A percentile compares a stretch with the other conserved stretches of the same genome.
Conservation (phyloP, 2,888 invertebrate species). For the Endomychus coccineus region DNA sequence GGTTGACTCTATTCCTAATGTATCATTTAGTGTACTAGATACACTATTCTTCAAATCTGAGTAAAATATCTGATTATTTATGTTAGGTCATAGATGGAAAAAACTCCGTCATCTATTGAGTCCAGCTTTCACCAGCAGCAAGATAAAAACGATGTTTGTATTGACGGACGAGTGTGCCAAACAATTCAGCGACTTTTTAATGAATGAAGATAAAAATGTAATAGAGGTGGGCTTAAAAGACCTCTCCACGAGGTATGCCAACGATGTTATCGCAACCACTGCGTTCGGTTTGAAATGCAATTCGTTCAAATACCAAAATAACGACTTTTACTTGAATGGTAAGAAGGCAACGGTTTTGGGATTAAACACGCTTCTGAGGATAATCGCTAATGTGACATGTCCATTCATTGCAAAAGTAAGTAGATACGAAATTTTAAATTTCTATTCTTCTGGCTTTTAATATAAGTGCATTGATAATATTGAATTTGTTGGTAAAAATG, state of each 20-base stretch:
- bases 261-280: conserved; percentile 52
- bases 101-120: conserved; percentile 30
- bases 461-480: too few species aligned
- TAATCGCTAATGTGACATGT: too few species aligned
- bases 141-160: conserved; percentile 30
- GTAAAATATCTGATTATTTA: too few species aligned
- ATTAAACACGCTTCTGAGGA: too few species aligned
- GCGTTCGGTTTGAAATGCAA: conserved; percentile 50
- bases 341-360: too few species aligned
- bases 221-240: conserved; percentile 44
- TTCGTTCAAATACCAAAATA: conserved; percentile 46
- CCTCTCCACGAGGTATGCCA: conserved; percentile 47
- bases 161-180: conserved; percentile 27
- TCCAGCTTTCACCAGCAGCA: conserved; percentile 31
- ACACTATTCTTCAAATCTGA: too few species aligned
- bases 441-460: too few species aligned
- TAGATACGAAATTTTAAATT: too few species aligned
- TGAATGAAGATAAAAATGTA: conserved; percentile 19
- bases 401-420: too few species aligned
- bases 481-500: too few species aligned
- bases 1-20: too few species aligned
- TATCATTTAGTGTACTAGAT: too few species aligned
- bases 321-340: conserved; percentile 52
- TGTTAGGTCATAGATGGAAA: conserved; percentile 23
- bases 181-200: conserved; percentile 20